Evolutionary conservation across 2,888 invertebrate species (phyloP), one percentile per base, ranked within the genome.

Genomic region (Drosophila trichaetosa): DNA sequence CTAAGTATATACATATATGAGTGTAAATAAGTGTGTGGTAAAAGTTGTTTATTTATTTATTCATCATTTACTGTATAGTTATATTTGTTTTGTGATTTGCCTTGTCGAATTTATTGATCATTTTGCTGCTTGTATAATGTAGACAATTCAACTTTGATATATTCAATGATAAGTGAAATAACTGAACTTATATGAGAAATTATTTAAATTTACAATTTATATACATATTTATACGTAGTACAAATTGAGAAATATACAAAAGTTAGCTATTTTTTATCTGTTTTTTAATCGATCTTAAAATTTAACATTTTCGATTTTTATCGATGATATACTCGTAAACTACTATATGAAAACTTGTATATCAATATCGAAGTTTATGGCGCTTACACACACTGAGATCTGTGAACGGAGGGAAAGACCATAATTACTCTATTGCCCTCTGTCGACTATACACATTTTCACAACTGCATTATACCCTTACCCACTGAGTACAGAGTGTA

Each of bases 61-160:
- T 66, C 38, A 59, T 60, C n/a, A 69, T 69, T 56, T 54, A 49
- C 38, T 38, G 40, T 36, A 49, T 49, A 24, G 36, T 36, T 49
- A 60, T 67, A 65, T 70, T 57, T 52, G 61, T 61, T 40, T 54
- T 56, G 21, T 48, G 31, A 68, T 60, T 49, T 38, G 46, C 24
- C 34, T 31, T 42, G 6, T 36, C 51, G 16, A 66, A 48, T 57
- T 60, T 54, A 42, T 56, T 42, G 51, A 56, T 51, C 42, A 38
- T 4, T 51, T 62, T 31, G 29, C 11, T 46, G 56, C 8, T 56
- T 38, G 48, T 51, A 58, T 76, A 76, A 66, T 52, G 42, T 46
- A 34, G n/a, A 56, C 48, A 48, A 49, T 16, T 11, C 10, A n/a
- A 33, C 33, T 33, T 54, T 13, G 6, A 11, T 7, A 38, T 16